A percentile compares a stretch with the other conserved stretches of the same genome.
Conservation (phyloP, 2,113 vertebrate species). For the Anoplopoma fimbria region DNA sequence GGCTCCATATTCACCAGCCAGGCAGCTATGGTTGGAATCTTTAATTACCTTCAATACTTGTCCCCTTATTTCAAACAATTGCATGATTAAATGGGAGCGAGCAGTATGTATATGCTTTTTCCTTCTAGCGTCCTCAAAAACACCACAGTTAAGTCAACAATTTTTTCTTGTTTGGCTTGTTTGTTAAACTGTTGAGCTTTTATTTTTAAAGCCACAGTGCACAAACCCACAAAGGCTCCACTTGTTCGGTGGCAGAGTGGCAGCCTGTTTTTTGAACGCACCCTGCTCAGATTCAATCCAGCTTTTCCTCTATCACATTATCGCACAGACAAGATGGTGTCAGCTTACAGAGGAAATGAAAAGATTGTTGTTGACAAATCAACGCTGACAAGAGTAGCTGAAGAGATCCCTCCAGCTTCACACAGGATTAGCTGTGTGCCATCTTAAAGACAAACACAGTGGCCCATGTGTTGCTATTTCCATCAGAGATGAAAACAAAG, state of each 20-base stretch:
- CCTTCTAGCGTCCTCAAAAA: slow-evolving; percentile 55
- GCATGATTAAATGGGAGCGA: slow-evolving; percentile 69
- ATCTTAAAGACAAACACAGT: slow-evolving; percentile 76
- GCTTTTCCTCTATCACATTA: slow-evolving; percentile 72
- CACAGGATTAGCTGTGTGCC: slow-evolving; percentile 79
- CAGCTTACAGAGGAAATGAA: slow-evolving; percentile 81
- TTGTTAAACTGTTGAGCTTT: slow-evolving; percentile 69
- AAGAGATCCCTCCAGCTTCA: slow-evolving; percentile 81
- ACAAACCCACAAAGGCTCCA: slow-evolving; percentile 59
- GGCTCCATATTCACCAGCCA: slow-evolving; percentile 70
- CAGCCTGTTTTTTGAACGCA: slow-evolving; percentile 49
- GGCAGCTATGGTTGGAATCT: slow-evolving; percentile 75
- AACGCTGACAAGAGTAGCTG: slow-evolving; percentile 78
- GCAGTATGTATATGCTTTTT: slow-evolving; percentile 61
- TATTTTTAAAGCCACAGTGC: slow-evolving; percentile 64
- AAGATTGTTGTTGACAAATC: slow-evolving; percentile 82
- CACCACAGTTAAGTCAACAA: slow-evolving; percentile 67
- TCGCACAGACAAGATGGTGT: slow-evolving; percentile 72
- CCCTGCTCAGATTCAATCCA: slow-evolving; percentile 66
- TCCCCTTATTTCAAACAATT: slow-evolving; percentile 80
- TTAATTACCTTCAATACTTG: slow-evolving; percentile 82
- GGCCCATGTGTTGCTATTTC: slow-evolving; percentile 81
- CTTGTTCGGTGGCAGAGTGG: slow-evolving; percentile 51
- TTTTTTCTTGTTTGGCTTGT: slow-evolving; percentile 51
- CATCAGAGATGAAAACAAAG: slow-evolving; percentile 78